Base-by-base conservation (phyloP, 2,888 invertebrate species). In the Calliphora vomitoria region DNA sequence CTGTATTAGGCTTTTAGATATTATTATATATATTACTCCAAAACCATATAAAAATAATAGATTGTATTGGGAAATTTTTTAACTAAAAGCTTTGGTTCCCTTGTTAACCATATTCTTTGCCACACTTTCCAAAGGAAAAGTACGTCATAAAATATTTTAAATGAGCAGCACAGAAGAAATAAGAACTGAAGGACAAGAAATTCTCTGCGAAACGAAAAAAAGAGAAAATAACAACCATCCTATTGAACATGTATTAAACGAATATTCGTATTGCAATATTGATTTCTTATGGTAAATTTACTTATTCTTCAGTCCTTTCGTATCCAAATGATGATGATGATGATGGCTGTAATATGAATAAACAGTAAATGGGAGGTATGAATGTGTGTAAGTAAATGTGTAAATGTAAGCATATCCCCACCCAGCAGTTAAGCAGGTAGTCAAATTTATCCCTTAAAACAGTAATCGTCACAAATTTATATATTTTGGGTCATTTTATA, bases 221-320 rank as follows among this genome's bases (percentile, higher is more conserved):
- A 50, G 11, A 50, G 4, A 50, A 15, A 50, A 15, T n/a, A 50
- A n/a, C 13, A 50, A 4, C 3, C 13, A 50, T 11, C 4, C 50
- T 11, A 50, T 50, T 50, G 50, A 50, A 50, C 15, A 50, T n/a
- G n/a, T 6, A 50, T 50, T 5, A 35, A 50, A n/a, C 15, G 50
- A 44, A 44, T 11, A 44, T 8, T 11, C 15, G 15, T 50, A 50
- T 50, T 35, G 5, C 15, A 62, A 75, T 75, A 85, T 75, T 80
- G 75, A 81, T 69, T 85, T 80, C 41, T 44, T 69, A 47, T 66
- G 35, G 20, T 0, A 71, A 53, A 71, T 78, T 62, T 82, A 58
- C 20, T 53, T 60, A 11, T 47, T 47, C 13, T 50, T 13, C 38
- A 31, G n/a, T 62, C n/a, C 25, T 50, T 71, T 71, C 25, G 53